phyloP scores from a whole-genome alignment of 2,888 invertebrate genomes.

The Mactromeris polynyma region DNA sequence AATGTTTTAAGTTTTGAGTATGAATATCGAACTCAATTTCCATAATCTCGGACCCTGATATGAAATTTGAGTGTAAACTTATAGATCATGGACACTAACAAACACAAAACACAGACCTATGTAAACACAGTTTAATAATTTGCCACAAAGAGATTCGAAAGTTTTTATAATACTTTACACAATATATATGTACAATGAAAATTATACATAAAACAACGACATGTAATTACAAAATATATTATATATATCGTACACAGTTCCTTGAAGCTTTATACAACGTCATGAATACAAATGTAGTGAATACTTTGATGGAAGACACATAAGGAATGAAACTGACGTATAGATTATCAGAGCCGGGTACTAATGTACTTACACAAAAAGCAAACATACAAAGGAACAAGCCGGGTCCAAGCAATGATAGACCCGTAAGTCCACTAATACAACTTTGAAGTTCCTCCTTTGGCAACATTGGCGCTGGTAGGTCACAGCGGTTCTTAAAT shows the following conservation, averaged over 20 bases:
- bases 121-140: conserved; percentile 36
- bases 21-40: no score
- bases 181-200: conserved; percentile 24
- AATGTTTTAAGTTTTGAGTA: no score
- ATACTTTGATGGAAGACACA: not conserved
- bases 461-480: no score
- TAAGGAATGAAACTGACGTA: not conserved
- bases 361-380: no score
- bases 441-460: no score
- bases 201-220: conserved; percentile 30
- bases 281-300: not conserved
- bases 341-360: no score
- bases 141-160: conserved; percentile 32
- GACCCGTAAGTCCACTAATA: no score
- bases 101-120: not conserved
- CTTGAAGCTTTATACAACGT: not conserved
- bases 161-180: conserved; percentile 12
- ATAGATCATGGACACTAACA: not conserved
- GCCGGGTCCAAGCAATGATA: no score
- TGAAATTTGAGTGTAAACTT: no score
- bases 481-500: no score
- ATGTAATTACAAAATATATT: conserved; percentile 26
- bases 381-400: no score
- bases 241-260: not conserved
- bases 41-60: no score